Conservation (phyloP, 2,113 vertebrate species). For the Heliornis fulica region DNA sequence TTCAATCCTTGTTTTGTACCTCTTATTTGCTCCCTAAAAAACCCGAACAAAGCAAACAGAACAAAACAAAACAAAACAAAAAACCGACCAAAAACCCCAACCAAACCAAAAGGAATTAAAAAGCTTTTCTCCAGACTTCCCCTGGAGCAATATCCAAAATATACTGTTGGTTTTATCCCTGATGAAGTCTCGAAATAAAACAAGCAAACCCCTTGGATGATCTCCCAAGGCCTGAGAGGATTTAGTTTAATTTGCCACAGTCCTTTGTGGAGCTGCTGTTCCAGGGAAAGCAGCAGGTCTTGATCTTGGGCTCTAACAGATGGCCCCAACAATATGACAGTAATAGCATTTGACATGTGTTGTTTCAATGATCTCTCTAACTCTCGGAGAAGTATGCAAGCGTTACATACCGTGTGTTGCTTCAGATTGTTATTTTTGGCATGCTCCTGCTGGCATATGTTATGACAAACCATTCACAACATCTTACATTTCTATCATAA, state of each 20-base stretch:
- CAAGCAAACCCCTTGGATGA: constrained; percentile 18
- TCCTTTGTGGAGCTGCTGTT: constrained; percentile 62
- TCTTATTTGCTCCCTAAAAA: neutral
- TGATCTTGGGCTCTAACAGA: constrained; percentile 79
- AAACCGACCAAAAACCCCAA: neutral
- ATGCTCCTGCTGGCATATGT: constrained; percentile 76
- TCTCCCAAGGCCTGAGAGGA: neutral
- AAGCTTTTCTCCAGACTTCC: neutral
- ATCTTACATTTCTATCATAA: constrained; percentile 74
- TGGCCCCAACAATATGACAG: constrained; percentile 76
- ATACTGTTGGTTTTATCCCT: neutral
- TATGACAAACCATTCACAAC: constrained; percentile 71
- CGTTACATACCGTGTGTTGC: constrained; percentile 70
- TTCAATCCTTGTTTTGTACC: neutral
- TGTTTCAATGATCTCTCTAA: constrained; percentile 74
- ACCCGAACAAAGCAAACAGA: too few species aligned
- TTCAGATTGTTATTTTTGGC: constrained; percentile 80
- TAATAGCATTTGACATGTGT: constrained; percentile 82
- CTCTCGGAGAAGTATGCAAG: constrained; percentile 76
- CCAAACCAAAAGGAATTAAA: neutral
- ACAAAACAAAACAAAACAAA: neutral
- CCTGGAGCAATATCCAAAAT: neutral
- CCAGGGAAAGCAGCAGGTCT: constrained; percentile 70
- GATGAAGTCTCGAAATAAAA: constrained; percentile 3
- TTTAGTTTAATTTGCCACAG: constrained; percentile 64